Conservation (phyloP, 2,113 vertebrate species). For the Neotoma lepida region DNA sequence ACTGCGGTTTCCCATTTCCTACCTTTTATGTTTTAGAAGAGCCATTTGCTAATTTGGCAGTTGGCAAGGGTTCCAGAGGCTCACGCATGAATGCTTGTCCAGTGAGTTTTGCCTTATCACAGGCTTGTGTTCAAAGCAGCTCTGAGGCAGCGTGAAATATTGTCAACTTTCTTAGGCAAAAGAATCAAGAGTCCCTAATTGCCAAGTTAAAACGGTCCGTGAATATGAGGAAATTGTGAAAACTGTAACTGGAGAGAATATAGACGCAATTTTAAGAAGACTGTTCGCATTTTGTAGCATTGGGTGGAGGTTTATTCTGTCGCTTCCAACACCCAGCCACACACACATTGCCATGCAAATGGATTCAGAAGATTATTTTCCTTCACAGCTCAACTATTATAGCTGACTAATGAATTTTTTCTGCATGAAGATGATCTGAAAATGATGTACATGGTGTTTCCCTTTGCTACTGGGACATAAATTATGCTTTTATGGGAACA, state of each 20-base stretch:
- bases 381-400: constrained; percentile 69
- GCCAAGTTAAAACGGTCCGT: constrained; percentile 35
- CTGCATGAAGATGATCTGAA: constrained; percentile 71
- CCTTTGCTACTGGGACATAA: constrained; percentile 63
- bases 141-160: constrained; percentile 65
- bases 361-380: constrained; percentile 72
- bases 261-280: constrained; percentile 58
- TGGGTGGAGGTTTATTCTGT: constrained; percentile 65
- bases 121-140: constrained; percentile 61
- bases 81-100: constrained; percentile 58
- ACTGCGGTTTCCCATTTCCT: constrained; percentile 43
- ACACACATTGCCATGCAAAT: constrained; percentile 73
- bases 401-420: constrained; percentile 78
- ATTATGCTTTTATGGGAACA: constrained; percentile 69
- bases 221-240: constrained; percentile 64
- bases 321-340: constrained; percentile 59
- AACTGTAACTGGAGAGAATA: constrained; percentile 45
- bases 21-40: constrained; percentile 65
- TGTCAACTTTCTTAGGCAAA: constrained; percentile 63
- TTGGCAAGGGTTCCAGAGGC: constrained; percentile 44
- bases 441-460: constrained; percentile 64
- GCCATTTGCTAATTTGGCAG: constrained; percentile 63
- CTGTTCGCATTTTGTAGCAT: constrained; percentile 49
- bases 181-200: constrained; percentile 72
- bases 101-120: constrained; percentile 53